Evolutionary conservation across 1,140 invertebrate genomes (phyloP).

Genomic region (Drosophila sproati): DNA sequence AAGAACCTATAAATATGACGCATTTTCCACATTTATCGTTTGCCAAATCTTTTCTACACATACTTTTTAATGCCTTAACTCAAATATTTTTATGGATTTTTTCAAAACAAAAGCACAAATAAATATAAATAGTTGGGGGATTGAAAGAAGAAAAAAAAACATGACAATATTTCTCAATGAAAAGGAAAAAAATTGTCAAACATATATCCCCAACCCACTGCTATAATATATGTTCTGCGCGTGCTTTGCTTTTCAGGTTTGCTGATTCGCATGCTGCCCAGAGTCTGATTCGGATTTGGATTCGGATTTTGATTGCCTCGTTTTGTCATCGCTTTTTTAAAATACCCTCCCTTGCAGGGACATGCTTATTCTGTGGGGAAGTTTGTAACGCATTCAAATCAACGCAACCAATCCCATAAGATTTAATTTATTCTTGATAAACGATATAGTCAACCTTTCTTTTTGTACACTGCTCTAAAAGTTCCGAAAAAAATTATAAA

Average conservation of each 20-base stretch:
- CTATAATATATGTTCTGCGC: slow-evolving; percentile 1
- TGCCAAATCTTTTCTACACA: slow-evolving; percentile 18
- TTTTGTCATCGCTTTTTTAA: slow-evolving; percentile 38
- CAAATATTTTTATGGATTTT: slow-evolving; percentile 66
- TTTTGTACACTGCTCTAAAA: no score
- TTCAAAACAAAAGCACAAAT: slow-evolving; percentile 51
- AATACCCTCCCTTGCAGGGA: background rate
- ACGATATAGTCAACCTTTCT: no score
- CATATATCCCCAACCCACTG: slow-evolving; percentile 2
- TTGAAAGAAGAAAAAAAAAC: slow-evolving; percentile 28
- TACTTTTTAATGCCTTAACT: slow-evolving; percentile 2
- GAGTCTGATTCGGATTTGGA: slow-evolving; percentile 19
- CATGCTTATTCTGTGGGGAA: background rate
- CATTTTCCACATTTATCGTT: slow-evolving; percentile 23
- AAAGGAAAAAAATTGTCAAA: slow-evolving; percentile 39
- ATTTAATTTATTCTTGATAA: no score
- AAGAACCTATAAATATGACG: slow-evolving; percentile 41
- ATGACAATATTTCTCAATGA: slow-evolving; percentile 70
- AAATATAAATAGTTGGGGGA: background rate
- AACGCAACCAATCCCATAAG: no score
- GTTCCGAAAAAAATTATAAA: no score
- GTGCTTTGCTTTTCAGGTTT: background rate
- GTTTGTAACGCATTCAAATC: background rate
- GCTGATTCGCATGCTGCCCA: slow-evolving; percentile 21
- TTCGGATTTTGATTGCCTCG: slow-evolving; percentile 25